Base-by-base conservation (phyloP, 2,888 invertebrate genomes). In the Blastobasis lacticolella region DNA sequence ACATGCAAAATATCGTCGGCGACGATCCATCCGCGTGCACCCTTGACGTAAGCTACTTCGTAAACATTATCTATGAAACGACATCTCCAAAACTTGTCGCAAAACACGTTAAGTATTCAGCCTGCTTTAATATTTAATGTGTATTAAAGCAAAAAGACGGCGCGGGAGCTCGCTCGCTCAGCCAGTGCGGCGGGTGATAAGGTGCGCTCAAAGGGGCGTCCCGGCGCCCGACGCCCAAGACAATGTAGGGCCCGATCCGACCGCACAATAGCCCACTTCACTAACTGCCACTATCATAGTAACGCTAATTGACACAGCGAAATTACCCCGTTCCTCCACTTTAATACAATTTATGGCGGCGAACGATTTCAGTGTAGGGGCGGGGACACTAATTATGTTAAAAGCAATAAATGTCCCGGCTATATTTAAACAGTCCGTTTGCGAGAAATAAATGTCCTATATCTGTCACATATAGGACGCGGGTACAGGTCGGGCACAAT, bases 261-360 rank as follows among this genome's bases (percentile, higher is more conserved):
- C 51, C 53, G 54, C 55, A 62, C 61, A 62, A 64, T 59, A 54
- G 57, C 52, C 50, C 51, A 54, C 55, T 54, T 58, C 56, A 57
- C 56, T 57, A 57, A 60, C 56, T 57, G 53, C 57, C 55, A 60
- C 57, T 59, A 58, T 55, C 55, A 57, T 50, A 52, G 57, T 55
- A 53, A 41, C 54, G 38, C 54, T 56, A 55, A 60, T 51, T 51
- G 49, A 54, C 44, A 23, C 37, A 10, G 45, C n/a, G 10, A 23
- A 45, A n/a, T 23, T 23, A 23, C 23, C 45, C 45, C 38, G 36
- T 46, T 10, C 37, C 46, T 46, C 23, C 6, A 5, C 23, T 36
- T 23, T 40, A 9, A 46, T 45, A 46, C 23, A 10, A 37, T 44
- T 6, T 23, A 23, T 23, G 23, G 23, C 23, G 23, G 23, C 23